Evolutionary conservation across 2,113 vertebrate genomes (phyloP), one percentile per base, ranked within the genome.

Genomic region (Heterochromis multidens): DNA sequence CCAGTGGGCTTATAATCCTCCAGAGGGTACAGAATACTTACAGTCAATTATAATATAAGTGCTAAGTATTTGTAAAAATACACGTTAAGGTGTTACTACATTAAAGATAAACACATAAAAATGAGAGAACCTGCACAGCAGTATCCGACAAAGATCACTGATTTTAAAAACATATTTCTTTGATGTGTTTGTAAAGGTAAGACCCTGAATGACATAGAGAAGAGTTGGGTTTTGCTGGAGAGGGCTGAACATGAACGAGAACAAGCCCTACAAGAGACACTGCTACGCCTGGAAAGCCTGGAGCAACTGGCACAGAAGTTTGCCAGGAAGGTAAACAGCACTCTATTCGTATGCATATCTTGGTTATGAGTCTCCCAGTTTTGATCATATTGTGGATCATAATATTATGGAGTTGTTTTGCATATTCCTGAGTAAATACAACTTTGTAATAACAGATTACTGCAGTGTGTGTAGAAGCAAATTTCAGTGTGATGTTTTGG

Each of bases 221-320:
- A 89, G 74, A 88, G 94, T 33, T 99, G 82, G 97, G 93, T 74
- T 91, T 90, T 93, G 94, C 94, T 77, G 91, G 98, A 98, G 77
- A 91, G 87, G 80, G 93, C 88, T 21, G 98, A 96, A 93, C 97
- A 95, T 86, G 94, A 92, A 95, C 95, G 76, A 91, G 98, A 93
- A 56, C 35, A 88, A 3, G 93, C 92, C 37, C 86, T 98, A 62
- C 97, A 97, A 79, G 92, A 86, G 29, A 97, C 95, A 77, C 93
- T 98, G 89, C 86, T 97, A 16, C 95, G 95, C 54, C 94, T 98
- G 25, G 97, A 98, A 90, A 94, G 90, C 56, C 94, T 98, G 89
- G 98, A 99, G 79, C 97, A 97, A 31, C 94, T 98, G 29, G 97
- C 96, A 4, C 95, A 95, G 94, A 96, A 92, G 87, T 99, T 98